These are phyloP conservation scores for Hyperopisus bebe DNA, from an alignment of 2,113 vertebrate genomes.

Conservation along the genomic window DNA sequence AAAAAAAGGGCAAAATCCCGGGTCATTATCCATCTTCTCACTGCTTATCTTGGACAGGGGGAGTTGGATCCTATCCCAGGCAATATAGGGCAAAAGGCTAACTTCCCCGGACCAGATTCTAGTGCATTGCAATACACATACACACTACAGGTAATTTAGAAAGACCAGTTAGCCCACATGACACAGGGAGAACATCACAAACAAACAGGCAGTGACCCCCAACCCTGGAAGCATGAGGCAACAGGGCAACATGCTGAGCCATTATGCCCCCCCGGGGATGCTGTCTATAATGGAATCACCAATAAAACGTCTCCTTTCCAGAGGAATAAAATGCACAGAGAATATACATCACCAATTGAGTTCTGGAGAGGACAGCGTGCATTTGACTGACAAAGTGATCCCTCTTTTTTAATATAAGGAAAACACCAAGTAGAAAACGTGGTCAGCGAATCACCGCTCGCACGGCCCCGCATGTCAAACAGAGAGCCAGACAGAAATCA, in stretches of 20 bases:
- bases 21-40: background rate
- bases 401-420: background rate
- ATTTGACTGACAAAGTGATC: slow-evolving; percentile 5
- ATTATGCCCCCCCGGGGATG: background rate
- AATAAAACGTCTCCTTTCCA: background rate
- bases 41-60: background rate
- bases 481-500: slow-evolving; percentile 10
- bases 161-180: background rate
- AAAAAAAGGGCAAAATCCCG: background rate
- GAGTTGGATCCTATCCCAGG: background rate
- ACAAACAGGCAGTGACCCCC: background rate
- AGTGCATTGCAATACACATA: background rate
- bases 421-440: background rate
- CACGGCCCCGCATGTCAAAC: slow-evolving; percentile 1
- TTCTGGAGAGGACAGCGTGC: background rate
- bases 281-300: background rate
- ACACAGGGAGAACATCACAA: background rate
- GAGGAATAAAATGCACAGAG: background rate
- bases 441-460: background rate
- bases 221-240: background rate
- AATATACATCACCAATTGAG: background rate
- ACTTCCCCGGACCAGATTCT: background rate
- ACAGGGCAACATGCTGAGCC: background rate
- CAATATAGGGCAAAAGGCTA: background rate
- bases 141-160: background rate